These are phyloP conservation scores for Bathynomus jamesi DNA, from an alignment of 1,140 invertebrate species.

Conservation along the genomic window DNA sequence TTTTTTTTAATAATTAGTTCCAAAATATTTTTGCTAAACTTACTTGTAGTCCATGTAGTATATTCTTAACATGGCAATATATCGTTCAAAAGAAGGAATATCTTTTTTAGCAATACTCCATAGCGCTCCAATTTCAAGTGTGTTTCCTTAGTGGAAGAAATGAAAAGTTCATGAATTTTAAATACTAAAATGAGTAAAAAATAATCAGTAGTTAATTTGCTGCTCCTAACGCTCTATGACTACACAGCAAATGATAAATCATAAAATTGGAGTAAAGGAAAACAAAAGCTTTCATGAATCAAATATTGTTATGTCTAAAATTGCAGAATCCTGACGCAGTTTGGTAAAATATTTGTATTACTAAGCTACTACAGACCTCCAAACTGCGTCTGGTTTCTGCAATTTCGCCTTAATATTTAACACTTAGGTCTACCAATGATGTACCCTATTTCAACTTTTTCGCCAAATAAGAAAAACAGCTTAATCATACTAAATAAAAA, in stretches of 20 bases:
- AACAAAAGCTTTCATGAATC: not conserved
- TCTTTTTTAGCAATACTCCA: constrained; percentile 86
- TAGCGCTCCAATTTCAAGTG: constrained; percentile 91
- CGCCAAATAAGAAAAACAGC: too few species aligned
- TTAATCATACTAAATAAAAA: too few species aligned
- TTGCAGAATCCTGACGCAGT: too few species aligned
- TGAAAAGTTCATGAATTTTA: not conserved
- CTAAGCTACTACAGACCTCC: too few species aligned
- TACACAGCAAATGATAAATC: not conserved
- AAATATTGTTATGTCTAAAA: too few species aligned
- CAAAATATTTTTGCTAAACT: constrained; percentile 33
- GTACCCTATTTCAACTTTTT: too few species aligned
- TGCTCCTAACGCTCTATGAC: not conserved
- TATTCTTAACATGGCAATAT: constrained; percentile 92
- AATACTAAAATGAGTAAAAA: not conserved
- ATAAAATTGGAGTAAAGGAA: not conserved
- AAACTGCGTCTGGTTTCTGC: too few species aligned
- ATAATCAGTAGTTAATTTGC: not conserved
- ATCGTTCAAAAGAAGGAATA: constrained; percentile 89
- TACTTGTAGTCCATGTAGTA: constrained; percentile 96
- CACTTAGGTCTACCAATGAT: too few species aligned
- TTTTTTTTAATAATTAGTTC: constrained; percentile 19
- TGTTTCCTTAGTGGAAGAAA: constrained; percentile 56
- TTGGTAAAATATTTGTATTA: too few species aligned
- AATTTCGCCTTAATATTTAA: too few species aligned